A percentile compares a stretch with the other conserved stretches of the same genome.
phyloP scores from a whole-genome alignment of 2,113 vertebrate genomes.

The Equus quagga region DNA sequence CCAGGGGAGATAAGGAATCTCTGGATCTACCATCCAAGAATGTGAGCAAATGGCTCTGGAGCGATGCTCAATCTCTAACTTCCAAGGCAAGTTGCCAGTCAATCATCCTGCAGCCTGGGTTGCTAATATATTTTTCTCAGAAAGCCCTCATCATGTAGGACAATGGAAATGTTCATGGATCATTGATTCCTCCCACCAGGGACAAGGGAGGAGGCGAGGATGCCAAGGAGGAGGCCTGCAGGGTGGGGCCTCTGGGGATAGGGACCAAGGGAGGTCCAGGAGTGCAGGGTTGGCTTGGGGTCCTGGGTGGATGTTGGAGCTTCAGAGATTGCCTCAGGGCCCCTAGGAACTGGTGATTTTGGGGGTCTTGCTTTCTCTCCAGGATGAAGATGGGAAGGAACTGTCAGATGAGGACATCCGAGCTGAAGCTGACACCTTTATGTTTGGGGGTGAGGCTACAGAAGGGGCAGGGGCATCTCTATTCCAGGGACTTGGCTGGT shows the following conservation, averaged over 20 bases:
- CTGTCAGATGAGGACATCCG: conserved; percentile 91
- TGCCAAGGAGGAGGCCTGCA: background rate
- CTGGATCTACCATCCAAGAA: background rate
- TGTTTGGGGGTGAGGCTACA: conserved; percentile 93
- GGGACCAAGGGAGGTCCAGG: background rate
- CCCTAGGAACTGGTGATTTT: background rate
- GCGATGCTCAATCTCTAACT: background rate
- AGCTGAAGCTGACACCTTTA: conserved; percentile 94
- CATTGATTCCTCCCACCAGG: background rate
- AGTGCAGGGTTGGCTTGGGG: background rate
- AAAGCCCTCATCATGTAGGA: background rate
- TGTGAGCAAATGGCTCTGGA: background rate
- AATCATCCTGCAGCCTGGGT: background rate
- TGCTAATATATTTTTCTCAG: background rate
- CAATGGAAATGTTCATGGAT: background rate
- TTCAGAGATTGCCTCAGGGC: background rate
- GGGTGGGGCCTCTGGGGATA: background rate
- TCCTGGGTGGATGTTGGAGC: background rate
- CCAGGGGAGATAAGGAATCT: background rate
- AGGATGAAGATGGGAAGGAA: conserved; percentile 91
- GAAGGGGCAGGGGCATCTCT: background rate
- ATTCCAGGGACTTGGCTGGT: background rate
- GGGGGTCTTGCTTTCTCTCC: background rate
- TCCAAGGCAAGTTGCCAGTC: background rate
- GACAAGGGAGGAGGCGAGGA: background rate